Evolutionary conservation across 2,888 invertebrate species (phyloP), one percentile per base, ranked within the genome.

Genomic region (Calliphora vomitoria): DNA sequence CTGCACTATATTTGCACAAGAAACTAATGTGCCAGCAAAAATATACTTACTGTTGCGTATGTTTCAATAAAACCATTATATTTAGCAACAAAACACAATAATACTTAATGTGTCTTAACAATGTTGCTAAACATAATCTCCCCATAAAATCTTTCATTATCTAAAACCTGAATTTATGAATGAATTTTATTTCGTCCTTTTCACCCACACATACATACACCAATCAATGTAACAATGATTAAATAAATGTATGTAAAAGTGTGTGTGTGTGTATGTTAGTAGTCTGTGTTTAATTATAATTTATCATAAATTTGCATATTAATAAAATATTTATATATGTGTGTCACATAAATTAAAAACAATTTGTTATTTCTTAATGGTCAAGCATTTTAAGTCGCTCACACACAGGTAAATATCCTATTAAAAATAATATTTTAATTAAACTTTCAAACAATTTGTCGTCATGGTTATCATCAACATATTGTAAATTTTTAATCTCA

Each of bases 351-450:
- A 75, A 69, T 80, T 75, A 69, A 55, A 64, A 62, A 18, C 41
- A 62, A 62, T 60, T 50, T 25, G 18, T 41, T 68, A 25, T 55
- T 64, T 58, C 20, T 62, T 68, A 80, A 69, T 47, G 69, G 81
- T 71, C 71, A 71, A 74, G 44, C 60, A 80, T 74, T 83, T 66
- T 64, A 47, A 20, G 10, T 8, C 25, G 6, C 20, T 55, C 10
- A 10, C 15, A 15, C 18, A 71, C 15, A 53, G 66, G 62, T 38
- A 58, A 11, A 76, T 72, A 74, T 72, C 47, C 25, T 47, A 84
- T 84, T 81, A 84, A 79, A 83, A 83, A 31, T 25, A 15, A 47
- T 8, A n/a, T 84, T 80, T 68, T 69, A 84, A 87, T 81, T 84
- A 83, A 58, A 58, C 4, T 18, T 60, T n/a, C 5, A 58, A 55